Percentiles rank a stretch among this genome's conserved stretches.
Conservation (phyloP, 2,113 vertebrate species). For the Sus scrofa region T2T-Sscrofa CM000819.6:102104001-102104500, state of each 20-base stretch:
- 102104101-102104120: not conserved
- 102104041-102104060: not conserved
- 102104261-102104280: not conserved
- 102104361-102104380: not conserved
- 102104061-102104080: not conserved
- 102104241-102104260: not conserved
- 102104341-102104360: not conserved
- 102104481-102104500: not conserved
- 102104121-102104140: not conserved
- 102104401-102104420: not conserved
- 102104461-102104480: not conserved
- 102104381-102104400: no score
- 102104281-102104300: not conserved
- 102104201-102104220: not conserved
- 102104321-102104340: not conserved
- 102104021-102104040: fast-evolving
- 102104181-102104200: not conserved
- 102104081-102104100: not conserved
- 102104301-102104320: not conserved
- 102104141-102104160: not conserved
- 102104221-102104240: not conserved
- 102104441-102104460: not conserved
- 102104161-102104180: not conserved
- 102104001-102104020: not conserved
- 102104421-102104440: not conserved